Evolutionary conservation across 2,113 vertebrate species (phyloP), one percentile per base, ranked within the genome.

Genomic region (Salminus brasiliensis): DNA sequence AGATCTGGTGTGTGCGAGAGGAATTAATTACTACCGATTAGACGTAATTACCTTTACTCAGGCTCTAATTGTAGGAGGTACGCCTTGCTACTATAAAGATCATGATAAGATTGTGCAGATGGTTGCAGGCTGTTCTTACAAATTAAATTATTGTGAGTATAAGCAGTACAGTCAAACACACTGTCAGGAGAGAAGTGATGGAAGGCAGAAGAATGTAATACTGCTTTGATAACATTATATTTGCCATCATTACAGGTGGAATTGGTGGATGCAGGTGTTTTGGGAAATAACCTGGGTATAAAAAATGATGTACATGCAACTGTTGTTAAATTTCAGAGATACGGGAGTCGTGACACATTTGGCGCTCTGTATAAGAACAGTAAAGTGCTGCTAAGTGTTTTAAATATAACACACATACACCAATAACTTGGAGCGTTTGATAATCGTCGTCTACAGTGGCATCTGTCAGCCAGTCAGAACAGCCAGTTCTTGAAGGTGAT

Each of bases 11-110:
- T 52, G 18, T 52, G 52, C 52, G n/a, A 9, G 71, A 41, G 23
- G 29, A 59, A 73, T 59, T 21, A 29, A 57, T 43, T 15, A 43
- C 71, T 59, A 11, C 71, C 21, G 71, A 59, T 73, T 73, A 73
- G 52, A 59, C 36, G 2, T 73, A 73, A 73, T 73, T 59, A 59
- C 43, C 41, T 63, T 36, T n/a, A 34, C 30, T n/a, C 30, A 36
- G 69, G 29, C 21, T 34, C 7, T 36, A 63, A 6, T 23, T 66
- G 60, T 49, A 39, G 60, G 60, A 39, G 49, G 30, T 65, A 21
- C 41, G 32, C 34, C 10, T 63, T 75, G 65, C 32, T 63, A 49
- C 30, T 63, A n/a, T 49, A n/a, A 74, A 63, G 34, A 13, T 41
- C 6, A 4, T 16, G 59, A 39, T 60, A 52, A 36, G 27, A 65